Evolutionary conservation across 2,113 vertebrate genomes (phyloP).

Genomic region (Lophura nycthemera): DNA sequence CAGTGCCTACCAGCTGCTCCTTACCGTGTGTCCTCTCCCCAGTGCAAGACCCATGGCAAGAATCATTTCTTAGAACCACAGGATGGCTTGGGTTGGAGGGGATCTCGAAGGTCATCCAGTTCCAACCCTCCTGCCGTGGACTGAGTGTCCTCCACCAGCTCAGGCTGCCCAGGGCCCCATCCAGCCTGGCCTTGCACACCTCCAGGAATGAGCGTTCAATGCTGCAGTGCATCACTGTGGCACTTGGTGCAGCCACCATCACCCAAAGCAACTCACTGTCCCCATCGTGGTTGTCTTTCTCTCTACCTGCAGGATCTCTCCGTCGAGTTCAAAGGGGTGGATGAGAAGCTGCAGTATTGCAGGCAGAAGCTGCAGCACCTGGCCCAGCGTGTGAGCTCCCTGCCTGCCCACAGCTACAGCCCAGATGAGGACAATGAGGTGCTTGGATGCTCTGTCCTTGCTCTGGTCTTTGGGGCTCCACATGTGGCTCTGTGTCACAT

Average conservation of each 20-base stretch:
- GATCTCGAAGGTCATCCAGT: too few species aligned
- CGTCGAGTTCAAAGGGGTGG: fast-evolving
- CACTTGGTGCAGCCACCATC: not conserved
- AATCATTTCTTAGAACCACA: too few species aligned
- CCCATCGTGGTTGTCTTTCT: not conserved
- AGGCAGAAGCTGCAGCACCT: constrained; percentile 25
- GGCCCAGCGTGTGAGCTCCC: not conserved
- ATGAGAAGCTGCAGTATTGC: constrained; percentile 4
- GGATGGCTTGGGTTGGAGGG: too few species aligned
- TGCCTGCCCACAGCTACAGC: not conserved
- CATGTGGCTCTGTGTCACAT: not conserved
- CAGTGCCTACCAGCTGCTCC: not conserved
- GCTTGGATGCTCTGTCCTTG: fast-evolving
- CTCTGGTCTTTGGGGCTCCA: not conserved
- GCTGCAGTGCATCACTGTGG: not conserved
- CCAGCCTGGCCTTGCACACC: too few species aligned
- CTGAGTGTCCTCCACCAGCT: too few species aligned
- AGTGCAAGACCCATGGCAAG: not conserved
- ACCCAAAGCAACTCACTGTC: not conserved
- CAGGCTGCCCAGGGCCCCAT: too few species aligned
- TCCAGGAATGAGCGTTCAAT: not conserved
- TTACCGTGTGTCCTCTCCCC: not conserved
- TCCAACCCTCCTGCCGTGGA: too few species aligned
- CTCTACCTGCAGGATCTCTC: not conserved
- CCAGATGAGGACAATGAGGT: not conserved